A percentile compares a stretch with the other conserved stretches of the same genome.
Evolutionary conservation across 2,888 invertebrate species (phyloP).

Genomic region (Pristionchus mayeri): DNA sequence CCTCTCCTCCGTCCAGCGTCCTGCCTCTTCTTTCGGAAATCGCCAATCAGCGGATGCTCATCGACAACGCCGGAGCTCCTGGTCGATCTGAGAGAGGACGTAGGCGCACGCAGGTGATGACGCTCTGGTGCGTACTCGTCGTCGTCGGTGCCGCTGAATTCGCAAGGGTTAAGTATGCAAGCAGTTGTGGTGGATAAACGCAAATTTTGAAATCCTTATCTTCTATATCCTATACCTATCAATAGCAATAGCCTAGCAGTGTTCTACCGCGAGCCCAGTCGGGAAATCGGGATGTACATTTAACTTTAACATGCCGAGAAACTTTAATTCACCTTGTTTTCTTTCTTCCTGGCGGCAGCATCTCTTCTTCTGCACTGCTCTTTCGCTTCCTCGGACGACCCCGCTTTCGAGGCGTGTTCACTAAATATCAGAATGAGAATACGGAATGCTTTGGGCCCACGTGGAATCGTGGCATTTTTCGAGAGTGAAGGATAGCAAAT

Average conservation of each 20-base stretch:
- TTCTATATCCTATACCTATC: no score
- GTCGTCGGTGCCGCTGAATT: conserved; percentile 12
- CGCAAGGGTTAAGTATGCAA: no score
- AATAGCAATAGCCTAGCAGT: no score
- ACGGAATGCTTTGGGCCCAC: background rate
- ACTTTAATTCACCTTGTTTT: background rate
- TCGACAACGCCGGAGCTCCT: conserved; percentile 18
- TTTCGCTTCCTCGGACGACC: background rate
- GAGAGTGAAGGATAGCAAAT: background rate
- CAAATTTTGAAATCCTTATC: no score
- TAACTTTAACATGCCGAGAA: no score
- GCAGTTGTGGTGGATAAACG: no score
- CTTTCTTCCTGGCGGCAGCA: background rate
- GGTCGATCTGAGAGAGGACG: background rate
- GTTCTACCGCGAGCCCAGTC: no score
- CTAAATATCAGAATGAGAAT: background rate
- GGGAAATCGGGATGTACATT: no score
- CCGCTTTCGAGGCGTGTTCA: background rate
- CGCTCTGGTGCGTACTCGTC: background rate
- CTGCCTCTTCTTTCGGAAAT: conserved; percentile 35
- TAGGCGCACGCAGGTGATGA: background rate
- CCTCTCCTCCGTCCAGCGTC: conserved; percentile 31
- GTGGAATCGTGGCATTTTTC: background rate
- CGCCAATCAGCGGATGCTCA: conserved; percentile 10
- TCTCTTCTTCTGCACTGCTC: background rate